Conservation (phyloP, 2,797 vertebrate genomes). For the Eptatretus atami region DNA sequence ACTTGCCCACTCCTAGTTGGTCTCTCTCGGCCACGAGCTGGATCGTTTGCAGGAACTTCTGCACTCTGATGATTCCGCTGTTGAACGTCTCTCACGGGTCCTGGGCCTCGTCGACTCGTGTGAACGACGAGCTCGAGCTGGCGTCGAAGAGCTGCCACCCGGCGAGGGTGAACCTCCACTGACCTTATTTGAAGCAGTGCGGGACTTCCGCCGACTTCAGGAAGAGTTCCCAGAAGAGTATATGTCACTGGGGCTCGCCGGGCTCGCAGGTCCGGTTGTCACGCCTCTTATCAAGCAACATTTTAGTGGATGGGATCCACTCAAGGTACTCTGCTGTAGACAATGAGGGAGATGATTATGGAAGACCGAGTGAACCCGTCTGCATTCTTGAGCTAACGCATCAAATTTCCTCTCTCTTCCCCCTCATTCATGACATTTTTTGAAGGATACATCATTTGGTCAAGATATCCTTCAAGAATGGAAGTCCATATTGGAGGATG, state of each 20-base stretch:
- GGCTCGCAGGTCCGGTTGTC: slow-evolving; percentile 53
- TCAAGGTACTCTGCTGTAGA: slow-evolving; percentile 25
- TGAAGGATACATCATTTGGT: slow-evolving; percentile 43
- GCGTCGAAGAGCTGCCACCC: background rate
- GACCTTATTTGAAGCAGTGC: slow-evolving; percentile 42
- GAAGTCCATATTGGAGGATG: slow-evolving; percentile 56
- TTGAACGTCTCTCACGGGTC: slow-evolving; percentile 44
- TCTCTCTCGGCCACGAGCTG: slow-evolving; percentile 53
- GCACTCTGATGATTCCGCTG: slow-evolving; percentile 25
- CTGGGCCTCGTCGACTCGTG: slow-evolving; percentile 54
- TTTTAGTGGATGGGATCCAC: slow-evolving; percentile 58
- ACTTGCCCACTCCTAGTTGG: slow-evolving; percentile 8
- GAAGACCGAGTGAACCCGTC: background rate
- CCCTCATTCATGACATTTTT: slow-evolving; percentile 7
- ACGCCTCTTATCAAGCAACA: slow-evolving; percentile 60
- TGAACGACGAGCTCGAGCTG: slow-evolving; percentile 25
- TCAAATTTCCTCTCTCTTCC: background rate
- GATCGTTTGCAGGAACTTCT: slow-evolving; percentile 32
- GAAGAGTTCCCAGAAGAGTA: slow-evolving; percentile 85
- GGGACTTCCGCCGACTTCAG: slow-evolving; percentile 49
- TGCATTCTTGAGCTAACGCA: background rate
- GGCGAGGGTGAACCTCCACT: slow-evolving; percentile 22
- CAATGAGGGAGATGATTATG: background rate
- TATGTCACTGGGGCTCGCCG: slow-evolving; percentile 41
- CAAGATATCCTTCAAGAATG: slow-evolving; percentile 57